Evolutionary conservation across 2,888 invertebrate genomes (phyloP).

Genomic region (Crematogaster levior): DNA sequence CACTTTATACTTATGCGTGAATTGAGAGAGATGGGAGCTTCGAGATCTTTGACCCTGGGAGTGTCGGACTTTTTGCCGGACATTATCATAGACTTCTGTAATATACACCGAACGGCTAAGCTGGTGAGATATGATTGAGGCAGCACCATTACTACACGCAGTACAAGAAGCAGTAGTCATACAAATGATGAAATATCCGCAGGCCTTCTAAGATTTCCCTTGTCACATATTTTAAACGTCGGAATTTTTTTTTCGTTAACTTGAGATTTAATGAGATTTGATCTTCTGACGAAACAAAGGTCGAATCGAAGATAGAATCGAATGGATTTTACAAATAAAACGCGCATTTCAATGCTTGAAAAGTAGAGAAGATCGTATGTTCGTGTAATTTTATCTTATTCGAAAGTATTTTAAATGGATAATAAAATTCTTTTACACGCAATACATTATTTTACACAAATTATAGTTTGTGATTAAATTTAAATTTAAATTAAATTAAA

Average conservation of each 20-base stretch:
- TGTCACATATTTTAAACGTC: background rate
- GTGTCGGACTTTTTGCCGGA: conserved; percentile 30
- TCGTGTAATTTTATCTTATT: background rate
- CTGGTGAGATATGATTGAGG: conserved; percentile 28
- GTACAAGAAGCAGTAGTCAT: conserved; percentile 7
- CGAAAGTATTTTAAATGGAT: background rate
- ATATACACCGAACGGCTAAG: conserved; percentile 5
- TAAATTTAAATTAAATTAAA: no score
- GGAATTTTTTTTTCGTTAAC: background rate
- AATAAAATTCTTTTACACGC: background rate
- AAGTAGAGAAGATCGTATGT: background rate
- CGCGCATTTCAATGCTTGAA: background rate
- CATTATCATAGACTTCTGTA: conserved; percentile 28
- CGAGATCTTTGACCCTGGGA: conserved; percentile 41
- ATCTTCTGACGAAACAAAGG: background rate
- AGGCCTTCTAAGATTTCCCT: background rate
- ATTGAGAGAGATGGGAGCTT: background rate
- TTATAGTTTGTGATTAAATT: background rate
- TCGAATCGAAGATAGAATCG: background rate
- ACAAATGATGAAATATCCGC: background rate
- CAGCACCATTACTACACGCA: background rate
- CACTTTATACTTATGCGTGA: background rate
- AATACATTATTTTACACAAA: no score
- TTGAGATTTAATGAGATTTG: background rate
- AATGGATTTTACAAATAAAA: background rate